These are phyloP conservation scores for Acheta domesticus DNA, from an alignment of 2,888 invertebrate species.

Conservation along the genomic window DNA sequence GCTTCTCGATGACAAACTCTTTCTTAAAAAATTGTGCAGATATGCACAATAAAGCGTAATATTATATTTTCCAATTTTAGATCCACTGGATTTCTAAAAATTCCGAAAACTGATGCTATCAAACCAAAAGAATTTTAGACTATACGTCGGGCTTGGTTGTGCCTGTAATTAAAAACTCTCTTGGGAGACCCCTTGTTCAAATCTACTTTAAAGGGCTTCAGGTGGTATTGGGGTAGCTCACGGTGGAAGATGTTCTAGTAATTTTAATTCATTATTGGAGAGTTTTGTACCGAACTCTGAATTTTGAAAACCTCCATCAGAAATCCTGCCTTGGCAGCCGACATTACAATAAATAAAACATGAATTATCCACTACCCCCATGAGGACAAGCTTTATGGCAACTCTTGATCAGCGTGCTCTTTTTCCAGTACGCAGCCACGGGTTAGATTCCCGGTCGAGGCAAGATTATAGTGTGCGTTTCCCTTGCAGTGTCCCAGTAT, in stretches of 20 bases:
- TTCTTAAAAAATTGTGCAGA: too few species aligned
- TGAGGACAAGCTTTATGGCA: too few species aligned
- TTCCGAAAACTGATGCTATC: conserved; percentile 34
- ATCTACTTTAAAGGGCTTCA: conserved; percentile 34
- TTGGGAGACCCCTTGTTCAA: conserved; percentile 34
- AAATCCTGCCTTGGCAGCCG: conserved; percentile 40
- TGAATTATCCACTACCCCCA: conserved; percentile 41
- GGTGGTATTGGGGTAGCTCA: conserved; percentile 36
- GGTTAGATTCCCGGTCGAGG: too few species aligned
- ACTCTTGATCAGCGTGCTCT: too few species aligned
- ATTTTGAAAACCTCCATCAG: conserved; percentile 38
- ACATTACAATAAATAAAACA: conserved; percentile 40
- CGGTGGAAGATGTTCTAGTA: conserved; percentile 38
- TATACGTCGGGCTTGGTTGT: conserved; percentile 28
- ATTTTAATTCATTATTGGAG: conserved; percentile 37
- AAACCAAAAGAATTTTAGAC: conserved; percentile 37
- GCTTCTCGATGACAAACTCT: too few species aligned
- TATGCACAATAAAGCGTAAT: not conserved
- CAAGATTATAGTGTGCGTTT: too few species aligned
- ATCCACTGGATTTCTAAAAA: conserved; percentile 34
- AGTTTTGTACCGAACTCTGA: conserved; percentile 30
- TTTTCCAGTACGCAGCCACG: too few species aligned
- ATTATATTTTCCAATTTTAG: conserved; percentile 31
- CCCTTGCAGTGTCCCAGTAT: too few species aligned
- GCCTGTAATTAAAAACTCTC: conserved; percentile 37